These are phyloP conservation scores for Psophia crepitans DNA, from an alignment of 2,113 vertebrate species.

Conservation along the genomic window DNA sequence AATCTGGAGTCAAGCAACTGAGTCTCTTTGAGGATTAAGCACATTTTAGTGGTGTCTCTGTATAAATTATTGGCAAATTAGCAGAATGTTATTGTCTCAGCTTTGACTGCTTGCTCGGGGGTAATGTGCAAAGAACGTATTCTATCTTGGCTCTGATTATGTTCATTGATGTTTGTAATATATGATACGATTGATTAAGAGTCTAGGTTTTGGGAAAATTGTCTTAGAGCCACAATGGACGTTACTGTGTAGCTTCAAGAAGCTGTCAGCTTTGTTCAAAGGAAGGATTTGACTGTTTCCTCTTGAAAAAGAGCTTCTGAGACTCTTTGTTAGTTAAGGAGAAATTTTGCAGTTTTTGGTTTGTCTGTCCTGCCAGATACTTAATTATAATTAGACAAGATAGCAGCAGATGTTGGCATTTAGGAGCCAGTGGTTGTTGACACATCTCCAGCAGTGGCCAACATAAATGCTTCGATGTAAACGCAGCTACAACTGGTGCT, in stretches of 20 bases:
- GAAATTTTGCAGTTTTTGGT: not conserved
- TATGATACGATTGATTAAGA: not conserved
- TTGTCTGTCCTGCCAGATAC: not conserved
- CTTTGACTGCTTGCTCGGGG: not conserved
- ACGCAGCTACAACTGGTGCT: not conserved
- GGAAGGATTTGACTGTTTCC: not conserved
- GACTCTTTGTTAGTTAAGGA: not conserved
- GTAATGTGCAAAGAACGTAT: not conserved
- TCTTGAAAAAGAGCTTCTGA: not conserved
- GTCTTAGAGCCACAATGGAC: not conserved
- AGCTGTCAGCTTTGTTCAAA: not conserved
- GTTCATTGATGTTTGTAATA: not conserved
- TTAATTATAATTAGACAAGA: not conserved
- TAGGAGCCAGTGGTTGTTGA: not conserved
- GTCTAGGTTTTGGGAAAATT: not conserved
- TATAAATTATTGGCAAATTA: constrained; percentile 54
- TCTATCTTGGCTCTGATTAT: not conserved
- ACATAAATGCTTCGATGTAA: not conserved
- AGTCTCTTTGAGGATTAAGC: constrained; percentile 65
- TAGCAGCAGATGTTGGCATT: not conserved
- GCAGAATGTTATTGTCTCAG: not conserved
- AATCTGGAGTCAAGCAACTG: constrained; percentile 48
- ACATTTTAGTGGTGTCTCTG: constrained; percentile 33
- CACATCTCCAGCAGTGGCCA: not conserved
- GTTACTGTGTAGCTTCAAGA: not conserved